Evolutionary conservation across 2,888 invertebrate genomes (phyloP).

Genomic region (Nemotelus nigrinus): DNA sequence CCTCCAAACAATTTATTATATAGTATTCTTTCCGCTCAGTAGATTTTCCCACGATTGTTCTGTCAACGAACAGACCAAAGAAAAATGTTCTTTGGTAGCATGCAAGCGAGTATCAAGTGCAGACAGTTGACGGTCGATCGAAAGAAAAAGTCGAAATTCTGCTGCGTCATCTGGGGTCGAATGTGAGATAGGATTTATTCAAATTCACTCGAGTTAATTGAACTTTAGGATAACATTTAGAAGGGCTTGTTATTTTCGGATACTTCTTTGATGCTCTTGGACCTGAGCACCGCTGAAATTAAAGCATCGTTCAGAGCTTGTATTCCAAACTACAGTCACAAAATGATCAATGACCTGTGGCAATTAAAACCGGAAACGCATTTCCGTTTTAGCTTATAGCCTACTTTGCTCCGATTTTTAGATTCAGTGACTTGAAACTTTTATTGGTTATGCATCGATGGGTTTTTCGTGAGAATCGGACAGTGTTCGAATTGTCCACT

Average conservation of each 20-base stretch:
- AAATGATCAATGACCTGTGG: too few species aligned
- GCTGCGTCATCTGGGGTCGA: slow-evolving; percentile 3
- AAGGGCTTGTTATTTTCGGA: background rate
- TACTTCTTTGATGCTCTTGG: too few species aligned
- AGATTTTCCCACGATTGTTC: slow-evolving; percentile 35
- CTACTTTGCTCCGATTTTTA: background rate
- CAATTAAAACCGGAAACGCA: slow-evolving; percentile 17
- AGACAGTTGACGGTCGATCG: too few species aligned
- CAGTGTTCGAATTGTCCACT: too few species aligned
- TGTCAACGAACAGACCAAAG: background rate
- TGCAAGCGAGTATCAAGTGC: too few species aligned
- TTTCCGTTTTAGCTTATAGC: slow-evolving; percentile 2
- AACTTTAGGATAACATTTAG: slow-evolving; percentile 11
- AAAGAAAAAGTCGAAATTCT: background rate
- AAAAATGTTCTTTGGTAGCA: too few species aligned
- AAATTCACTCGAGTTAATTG: background rate
- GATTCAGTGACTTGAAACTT: background rate
- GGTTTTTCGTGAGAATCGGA: background rate
- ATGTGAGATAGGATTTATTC: too few species aligned
- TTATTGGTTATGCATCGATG: slow-evolving; percentile 26
- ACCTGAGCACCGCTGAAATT: too few species aligned
- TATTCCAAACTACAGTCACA: too few species aligned
- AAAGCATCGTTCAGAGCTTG: too few species aligned
- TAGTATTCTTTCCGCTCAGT: slow-evolving; percentile 5
- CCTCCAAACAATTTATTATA: slow-evolving; percentile 19